Percentiles rank a stretch among this genome's conserved stretches.
These are phyloP conservation scores for Drosophila suzukii DNA, from an alignment of 1,140 invertebrate genomes.

Conservation along the genomic window DNA sequence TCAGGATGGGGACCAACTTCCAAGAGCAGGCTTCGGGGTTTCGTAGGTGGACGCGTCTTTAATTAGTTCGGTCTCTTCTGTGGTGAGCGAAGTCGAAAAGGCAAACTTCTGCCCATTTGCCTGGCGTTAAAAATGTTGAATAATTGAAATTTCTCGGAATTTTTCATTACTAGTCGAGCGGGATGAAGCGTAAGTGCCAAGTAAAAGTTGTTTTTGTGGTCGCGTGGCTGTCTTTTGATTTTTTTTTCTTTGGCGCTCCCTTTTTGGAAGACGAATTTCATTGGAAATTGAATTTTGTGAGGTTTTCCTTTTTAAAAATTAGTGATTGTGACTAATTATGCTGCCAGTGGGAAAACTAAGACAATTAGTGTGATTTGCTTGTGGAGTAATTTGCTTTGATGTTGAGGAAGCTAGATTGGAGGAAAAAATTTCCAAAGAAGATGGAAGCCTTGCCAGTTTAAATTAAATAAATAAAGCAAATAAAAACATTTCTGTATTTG, in stretches of 20 bases:
- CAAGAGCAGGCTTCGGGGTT: conserved; percentile 28
- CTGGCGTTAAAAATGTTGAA: conserved; percentile 82
- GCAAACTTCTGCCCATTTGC: conserved; percentile 57
- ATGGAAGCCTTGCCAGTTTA: too few relatives aligned
- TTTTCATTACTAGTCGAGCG: conserved; percentile 64
- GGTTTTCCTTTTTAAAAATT: conserved; percentile 46
- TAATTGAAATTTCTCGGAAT: conserved; percentile 80
- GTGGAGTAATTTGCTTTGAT: conserved; percentile 11
- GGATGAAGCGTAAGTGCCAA: conserved; percentile 19
- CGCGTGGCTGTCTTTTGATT: conserved; percentile 67
- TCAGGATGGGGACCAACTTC: conserved; percentile 7
- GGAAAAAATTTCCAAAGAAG: background rate
- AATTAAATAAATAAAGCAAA: too few relatives aligned
- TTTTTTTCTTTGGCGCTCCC: conserved; percentile 36
- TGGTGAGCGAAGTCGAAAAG: conserved; percentile 10
- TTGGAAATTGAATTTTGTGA: conserved; percentile 55
- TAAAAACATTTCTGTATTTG: too few relatives aligned
- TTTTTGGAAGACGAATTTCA: conserved; percentile 33
- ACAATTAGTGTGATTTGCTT: conserved; percentile 24
- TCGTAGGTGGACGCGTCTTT: conserved; percentile 80
- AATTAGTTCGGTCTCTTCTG: conserved; percentile 66
- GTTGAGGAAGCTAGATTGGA: background rate
- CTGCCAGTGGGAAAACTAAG: conserved; percentile 28
- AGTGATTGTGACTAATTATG: conserved; percentile 69
- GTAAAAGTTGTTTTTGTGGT: conserved; percentile 63